Evolutionary conservation across 2,888 invertebrate genomes (phyloP).

Genomic region (Standfussiana lucernea): DNA sequence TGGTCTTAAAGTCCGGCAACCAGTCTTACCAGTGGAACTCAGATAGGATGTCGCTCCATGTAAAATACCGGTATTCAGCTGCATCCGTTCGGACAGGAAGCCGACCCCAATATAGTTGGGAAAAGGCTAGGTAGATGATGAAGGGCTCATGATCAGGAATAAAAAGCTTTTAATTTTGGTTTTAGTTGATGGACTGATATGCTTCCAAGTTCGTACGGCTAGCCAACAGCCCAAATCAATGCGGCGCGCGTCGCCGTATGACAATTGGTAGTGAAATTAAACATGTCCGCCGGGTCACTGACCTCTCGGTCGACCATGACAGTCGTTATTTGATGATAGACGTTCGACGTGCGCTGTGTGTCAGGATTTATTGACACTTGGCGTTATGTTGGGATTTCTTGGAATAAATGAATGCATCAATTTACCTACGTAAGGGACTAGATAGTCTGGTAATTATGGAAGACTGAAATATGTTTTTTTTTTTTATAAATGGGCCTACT

Average conservation of each 20-base stretch:
- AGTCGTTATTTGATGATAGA: conserved; percentile 37
- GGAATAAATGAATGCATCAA: not conserved
- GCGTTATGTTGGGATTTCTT: not conserved
- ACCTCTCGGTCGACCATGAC: conserved; percentile 42
- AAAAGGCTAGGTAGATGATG: too few relatives aligned
- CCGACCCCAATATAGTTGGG: too few relatives aligned
- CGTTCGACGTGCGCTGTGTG: not conserved
- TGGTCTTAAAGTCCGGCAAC: too few relatives aligned
- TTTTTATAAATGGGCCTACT: too few relatives aligned
- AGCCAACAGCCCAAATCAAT: conserved; percentile 40
- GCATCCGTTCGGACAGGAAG: too few relatives aligned
- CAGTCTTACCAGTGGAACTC: too few relatives aligned
- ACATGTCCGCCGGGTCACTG: conserved; percentile 55
- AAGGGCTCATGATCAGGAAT: too few relatives aligned
- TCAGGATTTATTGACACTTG: conserved; percentile 29
- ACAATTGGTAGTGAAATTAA: conserved; percentile 55
- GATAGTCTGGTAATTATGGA: not conserved
- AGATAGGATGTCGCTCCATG: too few relatives aligned
- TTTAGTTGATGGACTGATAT: not conserved
- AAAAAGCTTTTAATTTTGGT: too few relatives aligned
- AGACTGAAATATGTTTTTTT: too few relatives aligned
- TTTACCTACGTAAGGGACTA: not conserved
- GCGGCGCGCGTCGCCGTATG: conserved; percentile 18
- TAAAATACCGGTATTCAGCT: too few relatives aligned
- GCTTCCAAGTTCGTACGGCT: not conserved